Base-by-base conservation (phyloP, 2,113 vertebrate genomes). In the Odocoileus virginianus region DNA sequence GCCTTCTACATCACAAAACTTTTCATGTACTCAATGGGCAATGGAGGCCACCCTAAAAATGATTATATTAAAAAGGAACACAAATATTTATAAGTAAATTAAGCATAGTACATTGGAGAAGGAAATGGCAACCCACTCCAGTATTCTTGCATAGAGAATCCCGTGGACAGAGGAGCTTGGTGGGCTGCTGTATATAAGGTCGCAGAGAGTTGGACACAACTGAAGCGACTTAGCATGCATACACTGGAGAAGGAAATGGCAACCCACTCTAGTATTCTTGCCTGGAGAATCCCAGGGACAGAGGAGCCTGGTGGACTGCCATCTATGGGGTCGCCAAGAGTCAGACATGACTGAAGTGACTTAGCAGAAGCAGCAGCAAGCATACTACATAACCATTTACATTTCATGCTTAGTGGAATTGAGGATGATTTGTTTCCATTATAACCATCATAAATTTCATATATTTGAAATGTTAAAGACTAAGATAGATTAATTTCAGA, bases 401-500 rank as follows among this genome's bases (percentile, higher is more conserved):
- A 45, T 91, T 40, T 88, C 15, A 83, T 55, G n/a, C 30, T 40
- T 55, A 36, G 30, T 52, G 85, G 61, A 89, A 36, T 8, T 84
- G 30, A 50, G 15, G 88, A 28, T 33, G 19, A 55, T 64, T 30
- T 78, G 9, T 50, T 71, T 60, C 21, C 87, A 25, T 45, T 61
- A 54, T 76, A 15, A 60, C 47, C 40, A 60, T 13, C 30, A 71
- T 78, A n/a, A 94, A 30, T 92, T 50, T 84, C 25, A 43, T 50
- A 17, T 3, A 11, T 14, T 71, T 58, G 21, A 79, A 54, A 21
- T 83, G 15, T 57, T 23, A 76, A 83, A 45, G 7, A 60, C 28
- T 78, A 87, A 95, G 13, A 93, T n/a, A 14, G 79, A 52, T 71
- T 67, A 87, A 87, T 96, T 94, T 95, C 57, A 71, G 33, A 58